Evolutionary conservation across 2,797 vertebrate genomes (phyloP).

Genomic region (Myioborus miniatus): DNA sequence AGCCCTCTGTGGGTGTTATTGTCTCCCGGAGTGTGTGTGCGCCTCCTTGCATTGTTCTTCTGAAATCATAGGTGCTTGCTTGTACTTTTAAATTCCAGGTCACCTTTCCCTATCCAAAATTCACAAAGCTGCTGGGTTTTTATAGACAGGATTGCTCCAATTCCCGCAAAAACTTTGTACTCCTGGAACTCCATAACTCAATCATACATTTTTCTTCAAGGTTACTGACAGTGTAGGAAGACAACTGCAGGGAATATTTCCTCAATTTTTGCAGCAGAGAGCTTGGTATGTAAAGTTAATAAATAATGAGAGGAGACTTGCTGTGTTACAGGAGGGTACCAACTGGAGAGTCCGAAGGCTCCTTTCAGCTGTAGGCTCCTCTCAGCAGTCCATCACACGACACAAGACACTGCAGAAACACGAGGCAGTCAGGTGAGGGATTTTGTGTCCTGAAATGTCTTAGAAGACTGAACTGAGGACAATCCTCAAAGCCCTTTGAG

Average conservation of each 20-base stretch:
- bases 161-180: not conserved
- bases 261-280: not conserved
- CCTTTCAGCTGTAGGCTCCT: not conserved
- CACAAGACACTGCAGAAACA: accelerated
- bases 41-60: not conserved
- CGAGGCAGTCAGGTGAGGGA: accelerated
- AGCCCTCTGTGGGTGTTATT: accelerated
- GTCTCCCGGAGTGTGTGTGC: not conserved
- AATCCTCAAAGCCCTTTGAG: not conserved
- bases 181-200: not conserved
- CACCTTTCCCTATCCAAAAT: not conserved
- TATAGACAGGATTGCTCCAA: not conserved
- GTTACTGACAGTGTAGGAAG: not conserved
- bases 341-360: not conserved
- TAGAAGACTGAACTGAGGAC: not conserved
- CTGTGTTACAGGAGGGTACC: not conserved
- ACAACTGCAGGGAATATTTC: not conserved
- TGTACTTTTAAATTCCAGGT: not conserved
- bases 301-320: not conserved
- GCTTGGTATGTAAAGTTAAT: not conserved
- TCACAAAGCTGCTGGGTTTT: not conserved
- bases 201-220: accelerated
- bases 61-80: not conserved
- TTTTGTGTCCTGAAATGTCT: not conserved
- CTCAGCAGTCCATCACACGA: accelerated